Evolutionary conservation across 2,797 vertebrate genomes (phyloP).

Genomic region (Phaenicophaeus curvirostris): DNA sequence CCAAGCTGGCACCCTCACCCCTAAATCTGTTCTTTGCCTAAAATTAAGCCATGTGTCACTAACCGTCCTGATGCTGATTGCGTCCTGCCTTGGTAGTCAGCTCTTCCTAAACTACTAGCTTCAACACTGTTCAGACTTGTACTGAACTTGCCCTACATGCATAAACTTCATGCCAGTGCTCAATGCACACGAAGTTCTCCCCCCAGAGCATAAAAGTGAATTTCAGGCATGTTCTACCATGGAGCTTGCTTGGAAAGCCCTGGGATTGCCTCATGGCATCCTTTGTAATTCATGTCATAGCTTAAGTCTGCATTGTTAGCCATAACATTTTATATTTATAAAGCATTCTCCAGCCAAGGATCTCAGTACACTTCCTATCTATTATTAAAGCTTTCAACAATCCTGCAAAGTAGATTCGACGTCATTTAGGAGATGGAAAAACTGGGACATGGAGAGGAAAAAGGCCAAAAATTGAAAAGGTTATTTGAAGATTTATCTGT

Average conservation of each 20-base stretch:
- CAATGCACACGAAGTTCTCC: background rate
- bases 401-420: background rate
- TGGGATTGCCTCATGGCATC: background rate
- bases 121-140: background rate
- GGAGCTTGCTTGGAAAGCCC: background rate
- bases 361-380: background rate
- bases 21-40: background rate
- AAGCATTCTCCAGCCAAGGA: background rate
- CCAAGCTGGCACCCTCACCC: background rate
- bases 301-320: constrained; percentile 7
- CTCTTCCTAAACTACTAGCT: background rate
- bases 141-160: background rate
- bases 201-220: background rate
- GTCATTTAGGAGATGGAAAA: background rate
- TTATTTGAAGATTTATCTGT: background rate
- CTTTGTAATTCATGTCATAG: background rate
- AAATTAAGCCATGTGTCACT: background rate
- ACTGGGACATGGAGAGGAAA: background rate
- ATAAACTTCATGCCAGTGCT: background rate
- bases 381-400: constrained; percentile 18
- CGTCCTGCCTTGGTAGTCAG: rapidly evolving
- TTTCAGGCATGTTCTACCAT: background rate
- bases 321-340: background rate
- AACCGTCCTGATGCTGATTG: background rate
- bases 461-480: background rate